These are phyloP conservation scores for Halcyon senegalensis DNA, from an alignment of 2,113 vertebrate species.

Conservation along the genomic window DNA sequence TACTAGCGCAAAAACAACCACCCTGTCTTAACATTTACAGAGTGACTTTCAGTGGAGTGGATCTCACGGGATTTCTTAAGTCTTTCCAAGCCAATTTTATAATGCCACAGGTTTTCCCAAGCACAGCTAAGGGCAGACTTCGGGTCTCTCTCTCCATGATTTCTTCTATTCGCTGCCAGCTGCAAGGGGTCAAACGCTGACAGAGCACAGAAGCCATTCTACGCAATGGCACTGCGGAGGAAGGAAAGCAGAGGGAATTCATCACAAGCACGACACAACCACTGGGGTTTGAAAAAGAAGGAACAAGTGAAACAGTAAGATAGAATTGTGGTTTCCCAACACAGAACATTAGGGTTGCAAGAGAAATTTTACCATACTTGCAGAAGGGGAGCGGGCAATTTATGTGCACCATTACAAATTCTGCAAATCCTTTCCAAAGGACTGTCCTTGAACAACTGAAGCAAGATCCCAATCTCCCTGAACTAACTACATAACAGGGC, in stretches of 20 bases:
- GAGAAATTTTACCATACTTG: neutral
- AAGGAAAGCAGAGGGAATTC: conserved; percentile 2
- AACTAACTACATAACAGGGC: neutral
- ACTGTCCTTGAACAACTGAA: conserved; percentile 9
- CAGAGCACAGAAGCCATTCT: neutral
- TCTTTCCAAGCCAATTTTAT: neutral
- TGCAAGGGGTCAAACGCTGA: neutral
- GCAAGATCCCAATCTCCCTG: neutral
- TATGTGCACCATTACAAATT: neutral
- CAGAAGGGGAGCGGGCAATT: rapidly evolving
- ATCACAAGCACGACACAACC: neutral
- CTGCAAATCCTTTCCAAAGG: neutral
- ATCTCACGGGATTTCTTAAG: neutral
- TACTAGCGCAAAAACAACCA: neutral
- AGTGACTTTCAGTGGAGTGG: neutral
- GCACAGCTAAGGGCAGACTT: neutral
- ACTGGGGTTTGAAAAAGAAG: neutral
- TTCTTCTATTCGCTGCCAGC: neutral
- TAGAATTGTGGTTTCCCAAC: neutral
- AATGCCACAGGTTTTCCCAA: conserved; percentile 11
- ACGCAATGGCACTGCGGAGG: neutral
- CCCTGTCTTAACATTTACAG: conserved; percentile 23
- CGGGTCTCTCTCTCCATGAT: neutral
- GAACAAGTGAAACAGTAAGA: neutral
- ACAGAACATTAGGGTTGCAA: neutral